Percentiles rank a stretch among this genome's conserved stretches.
These are phyloP conservation scores for Cosmia pyralina DNA, from an alignment of 2,888 invertebrate species.

Conservation along the genomic window DNA sequence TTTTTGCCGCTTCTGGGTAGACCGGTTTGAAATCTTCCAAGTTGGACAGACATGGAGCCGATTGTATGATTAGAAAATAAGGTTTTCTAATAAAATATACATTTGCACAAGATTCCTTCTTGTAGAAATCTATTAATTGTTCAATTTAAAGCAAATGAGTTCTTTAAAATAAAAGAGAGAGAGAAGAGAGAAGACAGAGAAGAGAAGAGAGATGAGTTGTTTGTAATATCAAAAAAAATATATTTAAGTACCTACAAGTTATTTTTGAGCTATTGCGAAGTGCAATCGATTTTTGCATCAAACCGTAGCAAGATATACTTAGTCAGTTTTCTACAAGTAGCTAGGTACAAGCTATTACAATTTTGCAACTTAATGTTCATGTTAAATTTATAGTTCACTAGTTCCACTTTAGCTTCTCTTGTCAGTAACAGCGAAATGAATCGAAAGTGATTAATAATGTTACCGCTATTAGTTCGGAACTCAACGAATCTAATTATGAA, in stretches of 20 bases:
- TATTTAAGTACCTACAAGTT: too few relatives aligned
- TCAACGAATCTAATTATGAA: conserved; percentile 34
- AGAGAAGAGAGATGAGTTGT: too few relatives aligned
- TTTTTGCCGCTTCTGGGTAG: conserved; percentile 4
- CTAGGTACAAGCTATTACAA: not conserved
- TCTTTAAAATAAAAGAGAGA: too few relatives aligned
- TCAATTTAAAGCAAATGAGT: not conserved
- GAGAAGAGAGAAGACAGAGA: too few relatives aligned
- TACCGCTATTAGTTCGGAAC: conserved; percentile 42
- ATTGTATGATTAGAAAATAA: not conserved
- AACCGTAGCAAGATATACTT: conserved; percentile 13
- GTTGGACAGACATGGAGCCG: not conserved
- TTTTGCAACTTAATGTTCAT: conserved; percentile 37
- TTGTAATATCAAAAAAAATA: not conserved
- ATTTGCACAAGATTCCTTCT: not conserved
- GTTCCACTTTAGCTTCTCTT: conserved; percentile 35
- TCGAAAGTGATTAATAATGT: conserved; percentile 62
- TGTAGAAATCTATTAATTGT: not conserved
- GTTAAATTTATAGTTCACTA: conserved; percentile 27
- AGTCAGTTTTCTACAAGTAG: conserved; percentile 23
- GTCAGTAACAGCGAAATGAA: conserved; percentile 48
- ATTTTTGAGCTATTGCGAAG: not conserved
- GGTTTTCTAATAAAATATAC: not conserved
- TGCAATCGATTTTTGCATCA: conserved; percentile 12
- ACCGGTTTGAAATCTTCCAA: conserved; percentile 6